phyloP scores from a whole-genome alignment of 1,140 invertebrate genomes.

The Battus philenor region DNA sequence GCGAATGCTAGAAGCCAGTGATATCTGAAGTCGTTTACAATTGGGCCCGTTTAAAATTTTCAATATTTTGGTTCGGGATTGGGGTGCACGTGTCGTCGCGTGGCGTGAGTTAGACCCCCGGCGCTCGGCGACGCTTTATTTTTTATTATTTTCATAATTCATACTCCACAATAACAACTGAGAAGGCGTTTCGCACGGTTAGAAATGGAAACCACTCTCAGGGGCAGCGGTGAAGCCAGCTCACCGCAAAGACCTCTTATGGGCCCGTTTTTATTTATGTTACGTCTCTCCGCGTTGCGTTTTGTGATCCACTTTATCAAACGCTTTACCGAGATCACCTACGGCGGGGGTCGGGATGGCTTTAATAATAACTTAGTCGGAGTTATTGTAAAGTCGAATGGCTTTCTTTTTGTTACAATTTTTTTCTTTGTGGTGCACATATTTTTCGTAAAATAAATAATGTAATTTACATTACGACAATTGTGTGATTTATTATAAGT shows the following conservation, averaged over 20 bases:
- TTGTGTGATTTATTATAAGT: neutral
- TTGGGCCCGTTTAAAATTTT: constrained; percentile 64
- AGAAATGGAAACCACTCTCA: constrained; percentile 64
- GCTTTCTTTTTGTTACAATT: constrained; percentile 72
- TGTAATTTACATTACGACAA: neutral
- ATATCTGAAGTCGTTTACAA: constrained; percentile 28
- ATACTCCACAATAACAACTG: constrained; percentile 72
- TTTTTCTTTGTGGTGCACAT: too few species aligned
- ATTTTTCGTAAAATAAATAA: too few species aligned
- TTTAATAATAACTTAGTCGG: constrained; percentile 60
- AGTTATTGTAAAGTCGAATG: constrained; percentile 47
- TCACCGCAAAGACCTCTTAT: constrained; percentile 68
- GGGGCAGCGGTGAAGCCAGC: constrained; percentile 36
- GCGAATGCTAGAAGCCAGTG: constrained; percentile 22
- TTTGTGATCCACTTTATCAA: constrained; percentile 74
- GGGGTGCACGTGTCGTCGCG: constrained; percentile 59
- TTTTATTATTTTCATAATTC: constrained; percentile 76
- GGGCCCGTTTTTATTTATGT: constrained; percentile 69
- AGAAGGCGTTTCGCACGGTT: constrained; percentile 73
- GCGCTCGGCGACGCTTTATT: constrained; percentile 50
- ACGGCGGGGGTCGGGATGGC: constrained; percentile 59
- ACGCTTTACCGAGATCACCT: constrained; percentile 60
- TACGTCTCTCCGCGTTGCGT: constrained; percentile 43
- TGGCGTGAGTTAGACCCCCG: constrained; percentile 60
- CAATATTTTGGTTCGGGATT: constrained; percentile 66